Base-by-base conservation (phyloP, 2,888 invertebrate genomes). In the Ophion costatus region DNA sequence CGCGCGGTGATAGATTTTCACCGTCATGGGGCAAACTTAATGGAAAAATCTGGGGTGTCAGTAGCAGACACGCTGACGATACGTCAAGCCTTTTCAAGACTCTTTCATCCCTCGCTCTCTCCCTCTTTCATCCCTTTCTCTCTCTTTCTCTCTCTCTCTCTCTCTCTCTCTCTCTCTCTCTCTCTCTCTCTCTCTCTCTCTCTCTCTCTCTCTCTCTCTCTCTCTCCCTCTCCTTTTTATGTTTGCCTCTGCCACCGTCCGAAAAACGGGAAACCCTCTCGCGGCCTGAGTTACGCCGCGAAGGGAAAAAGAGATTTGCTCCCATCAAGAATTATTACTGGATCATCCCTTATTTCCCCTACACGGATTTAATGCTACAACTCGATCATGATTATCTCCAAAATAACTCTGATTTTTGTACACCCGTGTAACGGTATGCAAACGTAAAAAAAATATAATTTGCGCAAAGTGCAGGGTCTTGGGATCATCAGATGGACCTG, bases 21-120 rank as follows among this genome's bases (percentile, higher is more conserved):
- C 89, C 91, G 92, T 92, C 91, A 51, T 67, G 79, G 91, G 88
- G 91, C 90, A 92, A 92, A 92, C 92, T 93, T 92, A 93, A 93
- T 93, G 93, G 93, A 93, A 93, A 93, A 93, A 93, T 93, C 93
- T 92, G 89, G 90, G 91, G 91, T 93, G 93, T 93, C 93, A 92
- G 89, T 89, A 89, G 89, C 93, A 93, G 93, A 91, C 92, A 91
- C 91, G 91, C 88, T 89, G 88, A 89, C 91, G 92, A 92, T 93
- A 92, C 92, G 93, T 93, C 92, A 93, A 91, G 87, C 91, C 91
- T 92, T 93, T 92, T 83, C 85, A 67, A 80, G 84, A 77, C 74
- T 59, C 61, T 64, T 61, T 61, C 70, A 75, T 73, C 70, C 59
- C 51, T 59, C 67, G 63, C 57, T 56, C 38, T 76, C 33, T 66